Evolutionary conservation across 64 coral and sea anemone genomes (phyloP).

Genomic region (Stichodactyla helianthus): DNA sequence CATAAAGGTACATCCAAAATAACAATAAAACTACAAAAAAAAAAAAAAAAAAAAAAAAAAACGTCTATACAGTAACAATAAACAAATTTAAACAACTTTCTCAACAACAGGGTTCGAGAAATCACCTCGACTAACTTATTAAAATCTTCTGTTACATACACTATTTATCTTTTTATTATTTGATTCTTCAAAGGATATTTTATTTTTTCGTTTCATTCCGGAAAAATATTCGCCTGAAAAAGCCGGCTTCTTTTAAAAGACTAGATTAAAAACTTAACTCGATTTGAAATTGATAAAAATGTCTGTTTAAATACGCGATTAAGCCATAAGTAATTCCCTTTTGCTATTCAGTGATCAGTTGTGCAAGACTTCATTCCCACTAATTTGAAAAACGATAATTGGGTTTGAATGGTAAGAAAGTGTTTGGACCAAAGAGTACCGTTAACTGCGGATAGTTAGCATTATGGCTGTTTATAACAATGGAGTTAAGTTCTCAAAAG

Average conservation of each 20-base stretch:
- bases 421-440: not conserved
- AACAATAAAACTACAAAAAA: not conserved
- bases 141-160: not conserved
- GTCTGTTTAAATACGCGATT: conserved; percentile 12
- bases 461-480: not conserved
- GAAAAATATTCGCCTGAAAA: conserved; percentile 17
- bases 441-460: not conserved
- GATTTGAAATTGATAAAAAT: conserved; percentile 23
- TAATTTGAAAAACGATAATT: conserved; percentile 16
- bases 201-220: not conserved
- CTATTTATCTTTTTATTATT: conserved; percentile 11
- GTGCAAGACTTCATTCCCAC: not conserved
- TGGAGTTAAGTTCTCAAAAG: not conserved
- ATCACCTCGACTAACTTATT: not conserved
- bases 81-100: not conserved
- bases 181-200: conserved; percentile 2
- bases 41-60: not conserved
- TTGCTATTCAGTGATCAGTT: not conserved
- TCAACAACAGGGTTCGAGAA: not conserved
- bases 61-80: not conserved
- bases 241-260: conserved; percentile 1
- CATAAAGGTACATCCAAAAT: not conserved
- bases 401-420: not conserved
- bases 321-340: not conserved
- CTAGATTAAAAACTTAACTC: conserved; percentile 16